Evolutionary conservation across 2,888 invertebrate species (phyloP), one percentile per base, ranked within the genome.

Genomic region (Theodoxus fluviatilis): DNA sequence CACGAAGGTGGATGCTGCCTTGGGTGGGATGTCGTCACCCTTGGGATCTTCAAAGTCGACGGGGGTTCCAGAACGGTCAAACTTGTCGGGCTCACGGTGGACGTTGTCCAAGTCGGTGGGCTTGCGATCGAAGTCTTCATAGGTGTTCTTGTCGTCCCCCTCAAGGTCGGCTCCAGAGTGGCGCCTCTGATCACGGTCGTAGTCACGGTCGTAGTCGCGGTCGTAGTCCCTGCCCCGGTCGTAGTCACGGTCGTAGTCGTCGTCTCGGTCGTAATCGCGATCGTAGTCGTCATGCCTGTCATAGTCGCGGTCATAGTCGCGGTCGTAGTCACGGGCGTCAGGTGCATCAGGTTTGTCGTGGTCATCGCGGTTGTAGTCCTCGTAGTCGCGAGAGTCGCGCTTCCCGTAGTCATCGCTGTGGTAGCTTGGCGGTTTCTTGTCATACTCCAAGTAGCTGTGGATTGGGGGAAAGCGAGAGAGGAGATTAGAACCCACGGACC

Each of bases 61-160:
- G 0, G 80, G 81, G 22, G 68, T 69, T 4, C 81, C 81, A 49
- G 78, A 74, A 3, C 66, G 69, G 59, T 81, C 81, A 75, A 81
- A 81, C 70, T 79, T 80, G 66, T 69, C 68, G 25, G 81, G 79
- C 59, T 81, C 80, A 7, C 71, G 66, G 35, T 78, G 75, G 4
- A 74, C 74, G 25, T 73, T 70, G 37, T 77, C 59, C 43, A 72
- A 55, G 65, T 72, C 72, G 52, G 70, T 61, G 38, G 69, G 69
- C 57, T 70, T 72, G 67, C 70, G 63, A 9, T 73, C 67, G n/a
- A 69, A 70, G 35, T 71, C 70, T 52, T 73, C 73, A n/a, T 72
- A 71, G 22, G 67, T 47, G 0, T 67, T 65, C 22, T 68, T 63
- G 12, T 57, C n/a, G 59, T 35, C 33, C 1, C 37, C 52, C 52